phyloP scores from a whole-genome alignment of 2,113 vertebrate genomes.

The Athene noctua region DNA sequence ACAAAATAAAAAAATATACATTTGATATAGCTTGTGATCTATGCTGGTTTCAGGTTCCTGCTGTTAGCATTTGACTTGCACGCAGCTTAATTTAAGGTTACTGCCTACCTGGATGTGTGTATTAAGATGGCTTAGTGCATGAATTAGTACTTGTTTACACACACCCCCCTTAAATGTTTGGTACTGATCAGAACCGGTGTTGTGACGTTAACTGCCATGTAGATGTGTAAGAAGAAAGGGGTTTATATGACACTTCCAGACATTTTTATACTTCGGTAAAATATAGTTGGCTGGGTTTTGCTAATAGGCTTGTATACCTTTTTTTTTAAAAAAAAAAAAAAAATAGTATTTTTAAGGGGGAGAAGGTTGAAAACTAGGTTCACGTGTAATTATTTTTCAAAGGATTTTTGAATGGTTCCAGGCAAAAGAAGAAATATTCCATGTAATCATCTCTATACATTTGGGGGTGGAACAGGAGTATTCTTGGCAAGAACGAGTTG shows the following conservation, averaged over 20 bases:
- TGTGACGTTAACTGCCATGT: constrained; percentile 28
- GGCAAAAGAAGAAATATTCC: not conserved
- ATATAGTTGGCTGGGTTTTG: constrained; percentile 49
- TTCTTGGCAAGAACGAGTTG: not conserved
- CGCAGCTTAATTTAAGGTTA: constrained; percentile 46
- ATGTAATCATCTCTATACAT: not conserved
- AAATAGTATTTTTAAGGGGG: constrained; percentile 6
- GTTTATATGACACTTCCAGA: constrained; percentile 47
- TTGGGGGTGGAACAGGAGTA: not conserved
- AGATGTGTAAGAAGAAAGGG: constrained; percentile 49
- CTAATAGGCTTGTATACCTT: constrained; percentile 34
- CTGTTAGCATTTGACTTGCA: constrained; percentile 47
- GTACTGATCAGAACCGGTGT: constrained; percentile 27
- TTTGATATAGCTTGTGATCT: constrained; percentile 68
- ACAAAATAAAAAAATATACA: constrained; percentile 68
- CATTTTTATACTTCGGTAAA: constrained; percentile 63
- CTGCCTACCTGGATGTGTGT: constrained; percentile 46
- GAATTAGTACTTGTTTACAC: not conserved
- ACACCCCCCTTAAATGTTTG: not conserved
- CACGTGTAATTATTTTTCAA: not conserved
- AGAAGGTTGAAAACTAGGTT: constrained; percentile 23
- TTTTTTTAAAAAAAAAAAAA: not conserved
- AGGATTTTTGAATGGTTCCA: not conserved
- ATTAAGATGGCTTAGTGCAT: constrained; percentile 44
- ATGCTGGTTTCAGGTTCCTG: constrained; percentile 65